Evolutionary conservation across 2,888 invertebrate genomes (phyloP), one percentile per base, ranked within the genome.

Genomic region (Ferrisia virgata): DNA sequence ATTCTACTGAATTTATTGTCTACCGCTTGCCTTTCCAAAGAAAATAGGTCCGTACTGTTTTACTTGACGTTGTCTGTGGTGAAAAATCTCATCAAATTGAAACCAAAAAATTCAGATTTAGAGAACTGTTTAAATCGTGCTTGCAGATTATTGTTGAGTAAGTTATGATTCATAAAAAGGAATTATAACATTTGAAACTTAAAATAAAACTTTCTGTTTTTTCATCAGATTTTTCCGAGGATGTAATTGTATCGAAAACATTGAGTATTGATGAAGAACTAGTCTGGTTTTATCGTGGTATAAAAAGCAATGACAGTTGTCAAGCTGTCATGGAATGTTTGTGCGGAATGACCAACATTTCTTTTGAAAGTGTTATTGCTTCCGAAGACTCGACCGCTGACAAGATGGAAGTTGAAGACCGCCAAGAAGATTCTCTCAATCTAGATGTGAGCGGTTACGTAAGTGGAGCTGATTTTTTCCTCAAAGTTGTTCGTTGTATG

Each of bases 51-150:
- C 3, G 28, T 82, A n/a, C 8, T 72, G 25, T 82, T 69, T 2
- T 28, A 69, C n/a, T n/a, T 76, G 18, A 40, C 72, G 9, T 31
- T 82, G 31, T 82, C 72, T 1, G 28, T 82, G 31, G 43, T 82
- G n/a, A 82, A 82, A 69, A 82, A 31, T 47, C 18, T 82, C n/a
- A 72, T 82, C 13, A 69, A 69, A 43, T 18, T 81, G 58, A 31
- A 58, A 39, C 47, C 47, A 13, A 58, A n/a, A 22, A 31, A 15
- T 8, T 2, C 28, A 11, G 22, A 36, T 58, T 18, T 36, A 13
- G 53, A 58, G 9, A 28, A 82, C 15, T 28, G 36, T 25, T 18
- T 82, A 8, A 15, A 28, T 5, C 8, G 18, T 22, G 39, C 39
- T 18, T 64, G 33, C 18, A 36, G 47, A 39, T 58, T 81, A 31